Conservation (phyloP, 2,113 vertebrate species). For the Centropus unirufus region DNA sequence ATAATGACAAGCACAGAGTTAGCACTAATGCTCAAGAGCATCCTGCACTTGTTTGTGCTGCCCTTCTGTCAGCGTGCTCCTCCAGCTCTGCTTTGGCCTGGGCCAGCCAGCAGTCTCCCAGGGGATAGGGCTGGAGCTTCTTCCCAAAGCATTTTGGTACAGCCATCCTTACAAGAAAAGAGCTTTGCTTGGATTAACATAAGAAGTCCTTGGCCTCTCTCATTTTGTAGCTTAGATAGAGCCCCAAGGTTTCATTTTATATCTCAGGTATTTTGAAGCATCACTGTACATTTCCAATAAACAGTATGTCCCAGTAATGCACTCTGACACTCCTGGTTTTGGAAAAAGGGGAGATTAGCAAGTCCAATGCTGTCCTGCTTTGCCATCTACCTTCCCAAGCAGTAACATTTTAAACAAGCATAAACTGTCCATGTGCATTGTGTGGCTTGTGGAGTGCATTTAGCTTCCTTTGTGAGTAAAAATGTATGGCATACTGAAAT, state of each 20-base stretch:
- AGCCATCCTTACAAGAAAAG: neutral
- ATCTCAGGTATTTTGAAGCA: neutral
- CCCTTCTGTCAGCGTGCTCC: neutral
- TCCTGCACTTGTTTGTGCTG: neutral
- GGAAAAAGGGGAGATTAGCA: neutral
- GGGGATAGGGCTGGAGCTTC: neutral
- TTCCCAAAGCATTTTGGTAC: rapidly evolving
- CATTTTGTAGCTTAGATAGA: neutral
- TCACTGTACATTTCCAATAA: neutral
- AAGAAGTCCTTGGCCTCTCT: neutral
- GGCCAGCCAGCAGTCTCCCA: neutral
- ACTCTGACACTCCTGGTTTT: neutral
- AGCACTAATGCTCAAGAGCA: neutral
- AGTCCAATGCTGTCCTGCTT: neutral
- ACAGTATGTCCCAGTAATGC: neutral
- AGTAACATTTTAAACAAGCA: neutral
- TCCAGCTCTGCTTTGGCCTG: neutral
- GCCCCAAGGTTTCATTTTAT: neutral
- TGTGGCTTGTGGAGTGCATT: neutral
- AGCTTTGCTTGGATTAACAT: neutral
- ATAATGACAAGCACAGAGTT: neutral
- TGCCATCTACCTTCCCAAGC: neutral
- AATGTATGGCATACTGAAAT: neutral
- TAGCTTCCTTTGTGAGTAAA: neutral
- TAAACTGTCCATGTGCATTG: neutral